Percentiles rank a stretch among this genome's conserved stretches.
phyloP scores from a whole-genome alignment of 2,888 invertebrate genomes.

The Troides helena region DNA sequence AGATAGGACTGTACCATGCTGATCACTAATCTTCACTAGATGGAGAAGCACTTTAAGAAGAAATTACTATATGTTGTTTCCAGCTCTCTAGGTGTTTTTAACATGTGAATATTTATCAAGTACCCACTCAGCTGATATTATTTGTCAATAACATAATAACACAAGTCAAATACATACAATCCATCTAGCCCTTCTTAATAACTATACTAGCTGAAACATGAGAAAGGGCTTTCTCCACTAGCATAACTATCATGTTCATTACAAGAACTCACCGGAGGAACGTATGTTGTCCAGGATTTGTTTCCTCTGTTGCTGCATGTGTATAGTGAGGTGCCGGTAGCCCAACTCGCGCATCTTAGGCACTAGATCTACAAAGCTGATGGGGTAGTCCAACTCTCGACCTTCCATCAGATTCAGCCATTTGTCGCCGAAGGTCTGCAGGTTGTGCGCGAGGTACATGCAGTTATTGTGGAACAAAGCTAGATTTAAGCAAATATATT shows the following conservation, averaged over 20 bases:
- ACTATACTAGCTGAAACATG: too few relatives aligned
- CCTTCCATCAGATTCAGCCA: slow-evolving; percentile 83
- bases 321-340: slow-evolving; percentile 84
- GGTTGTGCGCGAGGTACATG: slow-evolving; percentile 89
- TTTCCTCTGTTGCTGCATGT: slow-evolving; percentile 87
- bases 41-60: too few relatives aligned
- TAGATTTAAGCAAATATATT: slow-evolving; percentile 49
- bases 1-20: too few relatives aligned
- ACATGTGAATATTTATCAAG: too few relatives aligned
- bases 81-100: too few relatives aligned
- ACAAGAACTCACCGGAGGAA: slow-evolving; percentile 81
- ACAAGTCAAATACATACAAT: too few relatives aligned
- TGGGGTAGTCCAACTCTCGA: slow-evolving; percentile 74
- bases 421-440: slow-evolving; percentile 83
- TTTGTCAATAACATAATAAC: too few relatives aligned
- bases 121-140: too few relatives aligned
- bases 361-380: slow-evolving; percentile 85
- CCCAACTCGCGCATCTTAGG: slow-evolving; percentile 84
- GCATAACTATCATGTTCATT: too few relatives aligned
- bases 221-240: not conserved
- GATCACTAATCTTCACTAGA: too few relatives aligned
- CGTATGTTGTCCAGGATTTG: slow-evolving; percentile 88
- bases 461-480: slow-evolving; percentile 96
- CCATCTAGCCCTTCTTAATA: too few relatives aligned
- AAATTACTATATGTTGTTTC: too few relatives aligned